phyloP scores from a whole-genome alignment of 2,797 vertebrate species.

The Muscicapa striata region DNA sequence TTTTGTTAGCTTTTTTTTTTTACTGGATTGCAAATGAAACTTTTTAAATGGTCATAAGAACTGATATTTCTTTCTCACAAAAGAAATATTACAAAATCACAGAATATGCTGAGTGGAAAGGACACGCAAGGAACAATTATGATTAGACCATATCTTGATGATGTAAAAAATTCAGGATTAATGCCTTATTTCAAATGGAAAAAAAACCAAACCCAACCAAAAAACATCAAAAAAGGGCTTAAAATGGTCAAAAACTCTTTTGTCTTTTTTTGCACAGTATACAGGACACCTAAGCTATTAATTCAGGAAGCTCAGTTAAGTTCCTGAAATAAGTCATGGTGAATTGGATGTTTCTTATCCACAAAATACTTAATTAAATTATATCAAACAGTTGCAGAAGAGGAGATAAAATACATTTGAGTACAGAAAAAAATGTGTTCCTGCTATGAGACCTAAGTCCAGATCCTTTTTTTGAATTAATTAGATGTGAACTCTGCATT shows the following conservation, averaged over 20 bases:
- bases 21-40: background rate
- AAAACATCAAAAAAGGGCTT: background rate
- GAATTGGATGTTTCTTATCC: background rate
- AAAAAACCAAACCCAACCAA: accelerated
- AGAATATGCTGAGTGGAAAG: background rate
- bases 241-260: background rate
- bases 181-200: background rate
- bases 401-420: background rate
- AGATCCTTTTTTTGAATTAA: background rate
- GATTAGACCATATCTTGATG: background rate
- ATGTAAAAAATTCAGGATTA: background rate
- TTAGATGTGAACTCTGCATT: background rate
- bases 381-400: background rate
- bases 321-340: background rate
- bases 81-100: background rate
- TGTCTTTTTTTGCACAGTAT: background rate
- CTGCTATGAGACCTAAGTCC: background rate
- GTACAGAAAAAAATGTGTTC: background rate
- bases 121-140: background rate
- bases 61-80: too few species aligned
- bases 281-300: background rate
- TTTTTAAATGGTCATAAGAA: background rate
- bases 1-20: background rate
- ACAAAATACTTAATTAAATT: background rate
- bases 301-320: background rate